phyloP scores from a whole-genome alignment of 2,113 vertebrate species.

The Salminus brasiliensis region DNA sequence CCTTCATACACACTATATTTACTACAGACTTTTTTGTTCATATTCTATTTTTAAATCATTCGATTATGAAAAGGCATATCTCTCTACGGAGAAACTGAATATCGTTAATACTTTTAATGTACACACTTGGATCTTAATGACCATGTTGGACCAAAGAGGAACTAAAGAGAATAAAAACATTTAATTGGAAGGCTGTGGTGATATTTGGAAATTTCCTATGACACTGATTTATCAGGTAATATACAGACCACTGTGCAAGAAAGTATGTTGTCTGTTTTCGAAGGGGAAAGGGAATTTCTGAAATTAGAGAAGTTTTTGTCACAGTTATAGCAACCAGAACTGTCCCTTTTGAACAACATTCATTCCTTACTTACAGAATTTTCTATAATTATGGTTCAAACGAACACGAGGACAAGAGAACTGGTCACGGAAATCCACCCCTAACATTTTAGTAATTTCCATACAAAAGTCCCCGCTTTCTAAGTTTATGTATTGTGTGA shows the following conservation, averaged over 20 bases:
- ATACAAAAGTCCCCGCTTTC: not conserved
- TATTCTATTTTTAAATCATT: too few relatives aligned
- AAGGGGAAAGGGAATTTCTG: not conserved
- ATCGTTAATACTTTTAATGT: too few relatives aligned
- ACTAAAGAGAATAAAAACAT: too few relatives aligned
- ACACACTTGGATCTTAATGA: too few relatives aligned
- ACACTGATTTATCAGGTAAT: not conserved
- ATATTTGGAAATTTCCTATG: too few relatives aligned
- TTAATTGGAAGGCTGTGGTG: too few relatives aligned
- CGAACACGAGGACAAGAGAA: too few relatives aligned
- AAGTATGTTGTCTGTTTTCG: not conserved
- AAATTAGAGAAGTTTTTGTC: not conserved
- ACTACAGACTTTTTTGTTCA: too few relatives aligned
- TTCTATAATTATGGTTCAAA: not conserved
- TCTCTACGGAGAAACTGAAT: too few relatives aligned
- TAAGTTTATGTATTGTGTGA: not conserved
- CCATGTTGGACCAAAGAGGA: too few relatives aligned
- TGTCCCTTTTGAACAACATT: not conserved
- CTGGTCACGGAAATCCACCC: not conserved
- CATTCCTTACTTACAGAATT: not conserved
- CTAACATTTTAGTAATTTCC: not conserved
- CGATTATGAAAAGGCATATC: too few relatives aligned
- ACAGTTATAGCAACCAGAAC: not conserved
- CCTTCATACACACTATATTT: too few relatives aligned
- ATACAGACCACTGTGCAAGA: not conserved